A percentile compares a stretch with the other conserved stretches of the same genome.
These are phyloP conservation scores for Promerops cafer DNA, from an alignment of 2,113 vertebrate genomes.

Conservation along the genomic window DNA sequence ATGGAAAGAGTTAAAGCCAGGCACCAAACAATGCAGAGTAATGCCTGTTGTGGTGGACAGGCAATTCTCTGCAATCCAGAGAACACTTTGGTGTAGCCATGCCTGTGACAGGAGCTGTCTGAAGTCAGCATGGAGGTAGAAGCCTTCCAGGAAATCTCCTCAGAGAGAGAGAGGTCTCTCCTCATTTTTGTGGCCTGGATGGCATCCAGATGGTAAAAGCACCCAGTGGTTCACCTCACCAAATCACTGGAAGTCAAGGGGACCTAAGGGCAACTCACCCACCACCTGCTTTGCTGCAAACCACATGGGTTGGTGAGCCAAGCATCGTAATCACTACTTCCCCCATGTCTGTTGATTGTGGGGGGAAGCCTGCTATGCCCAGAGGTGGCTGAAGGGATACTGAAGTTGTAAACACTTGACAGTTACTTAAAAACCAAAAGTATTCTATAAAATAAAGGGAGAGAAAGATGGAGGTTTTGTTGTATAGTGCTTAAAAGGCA, in stretches of 20 bases:
- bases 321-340: background rate
- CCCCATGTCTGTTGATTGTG: accelerated
- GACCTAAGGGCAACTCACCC: background rate
- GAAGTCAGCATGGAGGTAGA: background rate
- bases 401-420: background rate
- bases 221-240: background rate
- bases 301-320: background rate
- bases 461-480: background rate
- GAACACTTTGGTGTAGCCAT: accelerated
- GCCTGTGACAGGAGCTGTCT: background rate
- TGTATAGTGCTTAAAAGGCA: background rate
- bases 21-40: background rate
- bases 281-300: background rate
- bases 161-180: background rate
- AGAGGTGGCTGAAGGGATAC: background rate
- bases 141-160: background rate
- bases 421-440: background rate
- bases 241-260: background rate
- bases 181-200: background rate
- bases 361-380: background rate
- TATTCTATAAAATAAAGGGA: background rate
- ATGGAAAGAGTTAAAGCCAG: slow-evolving; percentile 3
- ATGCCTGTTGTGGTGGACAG: background rate
- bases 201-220: background rate
- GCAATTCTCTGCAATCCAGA: background rate